Base-by-base conservation (phyloP, 2,888 invertebrate genomes). In the Stegophylla sp. region DNA sequence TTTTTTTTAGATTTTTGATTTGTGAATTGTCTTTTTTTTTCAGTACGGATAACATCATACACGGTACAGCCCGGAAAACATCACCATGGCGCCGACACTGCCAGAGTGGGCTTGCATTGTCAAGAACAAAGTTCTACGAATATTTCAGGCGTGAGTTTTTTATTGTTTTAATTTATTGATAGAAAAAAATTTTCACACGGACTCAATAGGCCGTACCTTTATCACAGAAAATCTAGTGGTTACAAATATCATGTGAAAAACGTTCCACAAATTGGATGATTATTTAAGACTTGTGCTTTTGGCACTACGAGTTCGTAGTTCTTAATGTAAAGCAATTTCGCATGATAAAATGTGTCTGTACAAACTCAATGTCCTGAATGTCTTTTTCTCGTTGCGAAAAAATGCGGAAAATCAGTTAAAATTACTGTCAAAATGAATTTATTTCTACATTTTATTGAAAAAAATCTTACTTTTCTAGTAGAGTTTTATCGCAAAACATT, bases 101-200 rank as follows among this genome's bases (percentile, higher is more conserved):
- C 71, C 71, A 51, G 79, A 79, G 41, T 79, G 79, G 79, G 79
- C 79, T 79, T 41, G 71, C 69, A 79, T 79, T 45, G 69, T 79
- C 61, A 79, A 79, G 79, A 79, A 79, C 61, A 79, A 71, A 71
- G 61, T 79, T 61, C 23, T 79, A 17, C 69, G 61, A 63, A 20
- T 79, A 26, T 79, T 79, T 26, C 59, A 79, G 61, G 61, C 34
- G 79, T 79, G 34, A 79, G 79, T 71, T 64, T 51, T 71, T 64
- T 51, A n/a, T 13, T 20, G 34, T n/a, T 12, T 26, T 12, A 13
- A 26, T 61, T 48, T 48, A 67, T 41, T 53, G 3, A 28, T 5
- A 43, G n/a, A n/a, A n/a, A 43, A 66, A 45, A 43, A 13, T 53
- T 53, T 20, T 53, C 3, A 53, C n/a, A 9, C n/a, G n/a, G 53